These are phyloP conservation scores for Drosophila kambysellisi DNA, from an alignment of 2,888 invertebrate genomes.

Conservation along the genomic window DNA sequence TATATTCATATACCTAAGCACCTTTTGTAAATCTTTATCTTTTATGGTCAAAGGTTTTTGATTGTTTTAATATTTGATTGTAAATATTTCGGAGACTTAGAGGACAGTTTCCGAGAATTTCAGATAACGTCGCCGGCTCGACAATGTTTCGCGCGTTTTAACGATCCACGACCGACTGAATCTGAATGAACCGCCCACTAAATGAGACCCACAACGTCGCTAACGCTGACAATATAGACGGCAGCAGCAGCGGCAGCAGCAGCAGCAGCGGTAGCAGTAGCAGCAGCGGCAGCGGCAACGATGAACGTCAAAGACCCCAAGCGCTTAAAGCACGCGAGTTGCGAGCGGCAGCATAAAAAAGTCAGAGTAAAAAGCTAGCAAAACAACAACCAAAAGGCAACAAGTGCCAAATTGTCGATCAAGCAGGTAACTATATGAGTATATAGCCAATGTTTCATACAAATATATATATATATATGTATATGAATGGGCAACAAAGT, in stretches of 20 bases:
- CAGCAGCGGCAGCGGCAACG: conserved; percentile 21
- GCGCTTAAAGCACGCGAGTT: conserved; percentile 68
- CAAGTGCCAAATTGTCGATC: conserved; percentile 70
- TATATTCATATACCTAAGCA: neutral
- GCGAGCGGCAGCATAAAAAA: conserved; percentile 66
- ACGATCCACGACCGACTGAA: conserved; percentile 67
- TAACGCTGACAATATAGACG: conserved; percentile 21
- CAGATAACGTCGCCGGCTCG: conserved; percentile 40
- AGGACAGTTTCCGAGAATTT: conserved; percentile 27
- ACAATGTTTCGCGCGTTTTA: conserved; percentile 59
- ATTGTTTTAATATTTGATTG: neutral
- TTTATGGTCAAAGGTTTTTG: conserved; percentile 14
- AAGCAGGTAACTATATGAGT: conserved; percentile 43
- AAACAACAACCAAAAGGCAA: conserved; percentile 34
- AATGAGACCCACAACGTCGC: conserved; percentile 47
- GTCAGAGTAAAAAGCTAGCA: conserved; percentile 12
- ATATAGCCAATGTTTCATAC: conserved; percentile 7
- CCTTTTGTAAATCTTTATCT: conserved; percentile 12
- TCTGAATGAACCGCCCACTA: conserved; percentile 60
- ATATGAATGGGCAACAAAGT: conserved; percentile 15
- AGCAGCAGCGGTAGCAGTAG: neutral
- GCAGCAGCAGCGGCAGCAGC: conserved; percentile 5
- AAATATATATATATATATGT: conserved; percentile 20
- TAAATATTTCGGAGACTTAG: conserved; percentile 5
- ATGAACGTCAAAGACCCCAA: conserved; percentile 47